Percentiles rank a stretch among this genome's conserved stretches.
These are phyloP conservation scores for Eledona agricola DNA, from an alignment of 2,888 invertebrate species.

Conservation along the genomic window DNA sequence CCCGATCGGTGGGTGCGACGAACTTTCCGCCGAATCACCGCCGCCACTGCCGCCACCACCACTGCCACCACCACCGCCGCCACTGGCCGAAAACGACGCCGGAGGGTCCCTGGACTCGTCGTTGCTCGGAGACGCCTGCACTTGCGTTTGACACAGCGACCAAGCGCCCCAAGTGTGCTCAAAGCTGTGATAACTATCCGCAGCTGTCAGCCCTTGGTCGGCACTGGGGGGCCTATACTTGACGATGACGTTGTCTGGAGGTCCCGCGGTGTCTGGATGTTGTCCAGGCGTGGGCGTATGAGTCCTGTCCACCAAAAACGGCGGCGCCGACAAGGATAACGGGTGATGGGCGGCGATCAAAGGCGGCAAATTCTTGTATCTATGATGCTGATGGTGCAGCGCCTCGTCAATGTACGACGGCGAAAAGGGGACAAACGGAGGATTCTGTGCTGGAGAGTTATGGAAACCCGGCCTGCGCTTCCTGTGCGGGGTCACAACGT, in stretches of 20 bases:
- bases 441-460: constrained; percentile 87
- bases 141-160: constrained; percentile 72
- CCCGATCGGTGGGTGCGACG: constrained; percentile 60
- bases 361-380: constrained; percentile 68
- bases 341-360: constrained; percentile 73
- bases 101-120: constrained; percentile 51
- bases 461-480: constrained; percentile 88
- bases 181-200: constrained; percentile 63
- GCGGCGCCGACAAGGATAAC: constrained; percentile 78
- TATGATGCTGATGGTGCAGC: constrained; percentile 68
- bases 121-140: constrained; percentile 62
- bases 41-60: constrained; percentile 51
- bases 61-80: constrained; percentile 38
- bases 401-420: constrained; percentile 80
- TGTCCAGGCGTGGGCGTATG: constrained; percentile 68
- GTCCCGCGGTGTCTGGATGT: constrained; percentile 58
- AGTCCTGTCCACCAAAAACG: constrained; percentile 71
- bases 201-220: constrained; percentile 65
- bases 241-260: constrained; percentile 68
- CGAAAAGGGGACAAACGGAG: constrained; percentile 85
- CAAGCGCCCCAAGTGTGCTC: constrained; percentile 72
- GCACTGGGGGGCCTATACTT: constrained; percentile 75
- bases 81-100: constrained; percentile 55
- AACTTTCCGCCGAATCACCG: constrained; percentile 60
- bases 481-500: constrained; percentile 87